Evolutionary conservation across 1,140 invertebrate species (phyloP), one percentile per base, ranked within the genome.

Genomic region (Belonocnema kinseyi): DNA sequence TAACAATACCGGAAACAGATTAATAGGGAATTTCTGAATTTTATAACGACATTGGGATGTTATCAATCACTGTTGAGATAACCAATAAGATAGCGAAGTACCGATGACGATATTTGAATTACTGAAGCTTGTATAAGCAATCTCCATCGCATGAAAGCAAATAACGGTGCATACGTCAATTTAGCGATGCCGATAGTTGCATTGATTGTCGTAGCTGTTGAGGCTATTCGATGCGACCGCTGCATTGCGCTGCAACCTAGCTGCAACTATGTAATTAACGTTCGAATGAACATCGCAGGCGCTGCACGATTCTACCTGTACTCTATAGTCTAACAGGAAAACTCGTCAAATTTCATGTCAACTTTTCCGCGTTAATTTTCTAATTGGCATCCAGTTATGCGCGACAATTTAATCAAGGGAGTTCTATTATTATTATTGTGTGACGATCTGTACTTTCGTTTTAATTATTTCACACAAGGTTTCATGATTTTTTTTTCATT

Each of bases 81-180:
- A 7, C 21, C 21, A n/a, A n/a, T 56, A 56, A 56, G 21, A 56
- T 56, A 21, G 21, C 54, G 19, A 56, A 56, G 21, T 56, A 19
- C 54, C 21, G 17, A 56, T 56, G 21, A 19, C 16, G n/a, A 54
- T 19, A 10, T n/a, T n/a, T 17, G 17, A 54, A 54, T 17, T 17
- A n/a, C 53, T 10, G 53, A 54, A n/a, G 53, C 3, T 40, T 40
- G 40, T 66, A 66, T 66, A 66, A 66, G 61, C 14, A 66, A 66
- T 66, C 61, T 66, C 14, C 26, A 16, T 40, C 13, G 40, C 26
- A 66, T 66, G 21, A 66, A 66, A 40, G 21, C 33, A 66, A 40
- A 66, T 61, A 40, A 66, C 26, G 61, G 61, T 66, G 21, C 61
- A 66, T 66, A 66, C 33, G 61, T 66, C 61, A 66, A 58, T 58